phyloP scores from a whole-genome alignment of 1,140 invertebrate species.

The Drepana arcuata region DNA sequence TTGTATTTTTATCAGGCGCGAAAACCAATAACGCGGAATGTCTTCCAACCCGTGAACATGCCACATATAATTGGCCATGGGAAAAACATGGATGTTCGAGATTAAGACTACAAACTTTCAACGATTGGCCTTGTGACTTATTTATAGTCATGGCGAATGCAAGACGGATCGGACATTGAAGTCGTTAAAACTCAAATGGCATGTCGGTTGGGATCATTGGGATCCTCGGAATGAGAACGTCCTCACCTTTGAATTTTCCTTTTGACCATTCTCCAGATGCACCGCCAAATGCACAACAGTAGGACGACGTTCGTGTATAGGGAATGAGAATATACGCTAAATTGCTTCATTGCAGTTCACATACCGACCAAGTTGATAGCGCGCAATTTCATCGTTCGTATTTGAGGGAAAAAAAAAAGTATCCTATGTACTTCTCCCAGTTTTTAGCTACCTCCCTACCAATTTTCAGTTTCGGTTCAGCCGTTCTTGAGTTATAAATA shows the following conservation, averaged over 20 bases:
- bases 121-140: constrained; percentile 12
- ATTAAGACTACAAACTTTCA: constrained; percentile 7
- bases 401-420: too few species aligned
- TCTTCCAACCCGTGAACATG: too few species aligned
- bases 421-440: too few species aligned
- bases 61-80: constrained; percentile 6
- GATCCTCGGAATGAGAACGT: too few species aligned
- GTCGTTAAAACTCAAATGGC: constrained; percentile 10
- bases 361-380: constrained; percentile 48
- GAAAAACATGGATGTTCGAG: neutral
- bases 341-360: constrained; percentile 48
- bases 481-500: constrained; percentile 6
- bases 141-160: constrained; percentile 13
- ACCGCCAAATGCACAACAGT: constrained; percentile 47
- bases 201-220: too few species aligned
- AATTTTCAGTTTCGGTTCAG: too few species aligned
- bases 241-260: too few species aligned
- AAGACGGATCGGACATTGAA: constrained; percentile 10
- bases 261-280: constrained; percentile 64
- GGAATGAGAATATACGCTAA: constrained; percentile 41
- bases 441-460: too few species aligned
- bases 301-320: constrained; percentile 50
- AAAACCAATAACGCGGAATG: too few species aligned
- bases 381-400: constrained; percentile 37
- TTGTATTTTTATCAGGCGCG: too few species aligned